A percentile compares a stretch with the other conserved stretches of the same genome.
Conservation (phyloP, 2,888 invertebrate species). For the Tetragonula carbonaria region DNA sequence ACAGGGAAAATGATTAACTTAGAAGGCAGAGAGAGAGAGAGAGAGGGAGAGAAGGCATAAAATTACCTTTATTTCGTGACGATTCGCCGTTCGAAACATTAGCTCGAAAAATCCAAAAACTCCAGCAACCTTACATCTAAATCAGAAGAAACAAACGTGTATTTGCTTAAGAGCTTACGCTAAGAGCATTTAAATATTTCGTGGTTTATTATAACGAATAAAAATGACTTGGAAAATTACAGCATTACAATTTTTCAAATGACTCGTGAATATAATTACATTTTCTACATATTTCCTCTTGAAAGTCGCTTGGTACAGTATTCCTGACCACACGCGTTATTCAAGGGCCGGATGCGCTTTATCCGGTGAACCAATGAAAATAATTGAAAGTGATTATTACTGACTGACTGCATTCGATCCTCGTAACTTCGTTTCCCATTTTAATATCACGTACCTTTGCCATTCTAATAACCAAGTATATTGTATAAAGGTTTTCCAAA, state of each 20-base stretch:
- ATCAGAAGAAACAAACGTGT: background rate
- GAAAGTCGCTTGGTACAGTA: conserved; percentile 19
- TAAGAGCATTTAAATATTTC: background rate
- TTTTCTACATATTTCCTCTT: conserved; percentile 15
- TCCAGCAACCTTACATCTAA: background rate
- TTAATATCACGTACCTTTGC: background rate
- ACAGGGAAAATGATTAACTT: background rate
- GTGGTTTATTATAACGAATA: background rate
- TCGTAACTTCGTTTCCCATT: background rate
- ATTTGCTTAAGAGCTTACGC: background rate
- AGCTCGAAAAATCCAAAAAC: background rate
- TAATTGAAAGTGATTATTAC: conserved; percentile 24
- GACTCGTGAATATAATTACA: conserved; percentile 10
- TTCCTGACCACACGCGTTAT: conserved; percentile 9
- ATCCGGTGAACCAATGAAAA: conserved; percentile 44
- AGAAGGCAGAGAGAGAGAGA: background rate
- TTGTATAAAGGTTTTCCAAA: background rate
- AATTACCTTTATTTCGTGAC: background rate
- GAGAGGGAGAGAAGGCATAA: background rate
- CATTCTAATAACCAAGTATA: background rate
- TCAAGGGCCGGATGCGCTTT: conserved; percentile 39
- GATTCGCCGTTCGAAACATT: background rate
- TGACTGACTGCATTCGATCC: conserved; percentile 14
- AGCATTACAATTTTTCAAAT: background rate
- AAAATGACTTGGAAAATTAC: background rate